Base-by-base conservation (phyloP, 2,797 vertebrate species). In the Hydrolagus colliei region DNA sequence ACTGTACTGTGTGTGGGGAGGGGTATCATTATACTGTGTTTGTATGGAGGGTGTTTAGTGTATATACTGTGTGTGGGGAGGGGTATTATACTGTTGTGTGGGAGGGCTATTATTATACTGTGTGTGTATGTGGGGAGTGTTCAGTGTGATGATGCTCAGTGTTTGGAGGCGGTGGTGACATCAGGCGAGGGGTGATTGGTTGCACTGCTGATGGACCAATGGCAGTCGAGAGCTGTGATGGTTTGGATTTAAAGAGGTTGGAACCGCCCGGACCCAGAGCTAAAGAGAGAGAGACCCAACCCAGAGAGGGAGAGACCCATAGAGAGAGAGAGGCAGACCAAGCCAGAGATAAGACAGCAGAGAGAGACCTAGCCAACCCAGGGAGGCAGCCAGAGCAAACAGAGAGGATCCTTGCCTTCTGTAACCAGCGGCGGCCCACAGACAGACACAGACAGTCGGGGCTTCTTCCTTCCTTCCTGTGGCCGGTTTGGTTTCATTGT, bases 171-270 rank as follows among this genome's bases (percentile, higher is more conserved):
- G 41, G 41, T 62, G 61, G 61, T 65, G 77, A 79, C 61, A 27
- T 6, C 63, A 35, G 2, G 27, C 2, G 0, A 18, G 4, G 1
- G 0, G 10, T 59, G 85, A 86, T 87, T 75, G 87, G 87, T 72
- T n/a, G 32, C 65, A 9, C 16, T 18, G 27, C 5, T n/a, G 41
- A 52, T 5, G 63, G 59, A 35, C 87, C 87, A 88, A 87, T 88
- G 10, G 87, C 9, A 68, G 27, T 72, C 8, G 20, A 78, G 75
- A 18, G 78, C 14, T 88, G 87, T 86, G 77, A 86, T 85, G 87
- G 88, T 88, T 88, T 88, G 88, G 88, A 87, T 87, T 88, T 86
- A 59, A 72, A 59, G 86, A 87, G 67, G 84, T 62, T 65, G 71
- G 72, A 9, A 4, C 5, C 16, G 16, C 61, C 85, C 5, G 14